Conservation (phyloP, 2,113 vertebrate genomes). For the Hemiscyllium ocellatum region DNA sequence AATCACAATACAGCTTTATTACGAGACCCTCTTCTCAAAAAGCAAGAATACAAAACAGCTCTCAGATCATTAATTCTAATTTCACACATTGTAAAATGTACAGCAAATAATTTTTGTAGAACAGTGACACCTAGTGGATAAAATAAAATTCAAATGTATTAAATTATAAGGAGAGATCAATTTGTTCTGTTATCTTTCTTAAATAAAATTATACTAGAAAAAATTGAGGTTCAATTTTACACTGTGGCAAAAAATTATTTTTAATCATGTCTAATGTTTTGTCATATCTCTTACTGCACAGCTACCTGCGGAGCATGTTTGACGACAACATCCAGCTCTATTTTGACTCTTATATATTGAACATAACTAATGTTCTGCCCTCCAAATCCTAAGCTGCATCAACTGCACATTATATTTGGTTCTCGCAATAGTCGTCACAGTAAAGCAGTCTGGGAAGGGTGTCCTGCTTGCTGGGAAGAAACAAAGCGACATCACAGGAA, state of each 20-base stretch:
- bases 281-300: neutral
- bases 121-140: constrained; percentile 31
- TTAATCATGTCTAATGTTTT: neutral
- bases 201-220: neutral
- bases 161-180: neutral
- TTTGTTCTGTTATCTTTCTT: neutral
- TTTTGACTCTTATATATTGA: no score
- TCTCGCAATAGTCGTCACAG: no score
- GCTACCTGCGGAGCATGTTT: neutral
- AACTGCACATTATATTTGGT: no score
- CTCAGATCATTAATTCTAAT: neutral
- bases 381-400: no score
- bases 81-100: neutral
- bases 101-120: neutral
- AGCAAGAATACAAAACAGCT: neutral
- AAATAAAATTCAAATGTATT: neutral
- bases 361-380: no score
- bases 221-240: neutral
- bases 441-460: no score
- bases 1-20: neutral
- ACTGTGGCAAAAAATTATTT: neutral
- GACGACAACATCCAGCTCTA: neutral
- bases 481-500: no score
- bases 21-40: neutral
- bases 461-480: no score